These are phyloP conservation scores for Manduca sexta DNA, from an alignment of 1,140 invertebrate species.

Conservation along the genomic window DNA sequence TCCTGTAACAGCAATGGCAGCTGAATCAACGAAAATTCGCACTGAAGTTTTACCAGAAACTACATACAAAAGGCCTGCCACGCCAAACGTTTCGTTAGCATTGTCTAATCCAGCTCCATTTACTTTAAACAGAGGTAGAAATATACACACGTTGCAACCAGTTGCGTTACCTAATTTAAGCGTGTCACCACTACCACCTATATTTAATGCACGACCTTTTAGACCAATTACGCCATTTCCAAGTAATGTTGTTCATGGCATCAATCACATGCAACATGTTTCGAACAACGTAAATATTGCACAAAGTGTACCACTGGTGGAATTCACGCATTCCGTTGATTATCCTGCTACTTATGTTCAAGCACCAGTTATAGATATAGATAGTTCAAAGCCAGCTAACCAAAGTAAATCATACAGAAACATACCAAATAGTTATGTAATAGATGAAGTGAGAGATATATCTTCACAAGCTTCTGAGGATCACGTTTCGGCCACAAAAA, in stretches of 20 bases:
- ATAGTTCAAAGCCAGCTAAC: slow-evolving; percentile 41
- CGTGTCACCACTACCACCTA: slow-evolving; percentile 71
- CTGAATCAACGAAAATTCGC: slow-evolving; percentile 57
- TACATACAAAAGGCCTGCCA: slow-evolving; percentile 15
- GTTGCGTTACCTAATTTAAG: slow-evolving; percentile 74
- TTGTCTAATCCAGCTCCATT: slow-evolving; percentile 60
- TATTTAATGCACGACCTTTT: slow-evolving; percentile 75
- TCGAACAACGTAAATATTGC: slow-evolving; percentile 69
- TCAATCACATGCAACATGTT: slow-evolving; percentile 32
- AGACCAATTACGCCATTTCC: slow-evolving; percentile 33
- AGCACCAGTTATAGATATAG: slow-evolving; percentile 77
- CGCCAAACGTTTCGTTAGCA: slow-evolving; percentile 40
- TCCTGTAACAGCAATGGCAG: slow-evolving; percentile 45
- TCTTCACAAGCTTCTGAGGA: slow-evolving; percentile 67
- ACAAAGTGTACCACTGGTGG: slow-evolving; percentile 76
- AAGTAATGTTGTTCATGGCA: slow-evolving; percentile 25
- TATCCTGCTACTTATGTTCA: slow-evolving; percentile 77
- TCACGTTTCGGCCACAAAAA: slow-evolving; percentile 51
- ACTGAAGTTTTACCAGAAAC: slow-evolving; percentile 43
- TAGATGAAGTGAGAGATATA: slow-evolving; percentile 51
- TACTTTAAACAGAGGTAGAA: slow-evolving; percentile 52
- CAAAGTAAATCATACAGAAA: slow-evolving; percentile 54
- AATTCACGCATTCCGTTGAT: slow-evolving; percentile 77
- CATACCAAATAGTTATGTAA: slow-evolving; percentile 44
- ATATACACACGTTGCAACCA: slow-evolving; percentile 66